A percentile compares a stretch with the other conserved stretches of the same genome.
Conservation (phyloP, 2,113 vertebrate species). For the Dendrocopos noguchii region DNA sequence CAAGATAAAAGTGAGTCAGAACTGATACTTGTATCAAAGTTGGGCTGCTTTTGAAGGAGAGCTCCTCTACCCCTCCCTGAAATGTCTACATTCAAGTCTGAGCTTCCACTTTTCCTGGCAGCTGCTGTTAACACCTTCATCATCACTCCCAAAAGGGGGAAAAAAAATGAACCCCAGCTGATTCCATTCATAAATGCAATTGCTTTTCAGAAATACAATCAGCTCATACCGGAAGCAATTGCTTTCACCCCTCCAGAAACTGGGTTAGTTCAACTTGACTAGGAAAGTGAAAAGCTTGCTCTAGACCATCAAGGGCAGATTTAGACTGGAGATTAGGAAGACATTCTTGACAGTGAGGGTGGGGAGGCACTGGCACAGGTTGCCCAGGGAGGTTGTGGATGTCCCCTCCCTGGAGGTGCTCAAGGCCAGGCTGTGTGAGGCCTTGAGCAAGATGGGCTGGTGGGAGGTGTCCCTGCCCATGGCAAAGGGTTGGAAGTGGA, state of each 20-base stretch:
- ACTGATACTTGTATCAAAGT: neutral
- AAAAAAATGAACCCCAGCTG: neutral
- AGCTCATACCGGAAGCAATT: neutral
- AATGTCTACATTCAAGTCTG: accelerated
- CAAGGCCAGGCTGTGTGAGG: too few relatives aligned
- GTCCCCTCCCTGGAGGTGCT: too few relatives aligned
- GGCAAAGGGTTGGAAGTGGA: too few relatives aligned
- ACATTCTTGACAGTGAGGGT: too few relatives aligned
- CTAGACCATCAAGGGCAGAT: neutral
- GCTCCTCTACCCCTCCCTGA: neutral
- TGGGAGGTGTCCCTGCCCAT: too few relatives aligned
- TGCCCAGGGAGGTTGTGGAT: too few relatives aligned
- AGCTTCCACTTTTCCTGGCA: neutral
- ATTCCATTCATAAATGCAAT: neutral
- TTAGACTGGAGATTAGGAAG: too few relatives aligned
- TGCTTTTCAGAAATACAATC: neutral
- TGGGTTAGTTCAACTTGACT: neutral
- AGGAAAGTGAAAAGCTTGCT: accelerated
- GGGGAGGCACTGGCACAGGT: too few relatives aligned
- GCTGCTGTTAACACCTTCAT: neutral
- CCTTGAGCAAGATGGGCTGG: too few relatives aligned
- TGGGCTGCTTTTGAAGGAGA: neutral
- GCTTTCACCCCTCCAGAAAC: neutral
- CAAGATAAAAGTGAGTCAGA: neutral
- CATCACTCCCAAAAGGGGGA: neutral